Evolutionary conservation across 2,888 invertebrate genomes (phyloP), one percentile per base, ranked within the genome.

Genomic region (Psococerastis gibbosa): DNA sequence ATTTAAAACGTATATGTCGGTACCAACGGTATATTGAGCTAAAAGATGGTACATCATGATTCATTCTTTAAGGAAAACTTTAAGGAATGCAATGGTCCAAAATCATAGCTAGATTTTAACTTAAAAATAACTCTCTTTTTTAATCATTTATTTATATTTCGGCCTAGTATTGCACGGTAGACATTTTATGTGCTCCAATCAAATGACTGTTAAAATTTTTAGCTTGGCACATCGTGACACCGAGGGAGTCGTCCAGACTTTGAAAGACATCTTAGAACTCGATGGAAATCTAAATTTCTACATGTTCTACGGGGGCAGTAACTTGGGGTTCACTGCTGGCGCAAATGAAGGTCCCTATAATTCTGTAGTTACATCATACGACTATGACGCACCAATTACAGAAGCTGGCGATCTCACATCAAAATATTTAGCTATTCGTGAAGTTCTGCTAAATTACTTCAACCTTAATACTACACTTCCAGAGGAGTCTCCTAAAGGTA

Each of bases 271-370:
- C 67, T 55, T 80, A 2, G 59, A 65, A 1, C 16, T 44, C 5
- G 32, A 63, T 44, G 70, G 71, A 5, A 74, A 78, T 42, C 74
- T 91, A 31, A 92, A 87, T 55, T 73, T 91, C 52, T 94, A 91
- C 57, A 85, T 92, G 81, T 89, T 88, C 61, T 78, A 76, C 54
- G 92, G 92, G 11, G 91, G 92, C 42, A 82, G 83, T 1, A 89
- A 84, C 55, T 84, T 78, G 55, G 84, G 75, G 44, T 87, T 78
- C 53, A 75, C 56, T 48, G 54, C 56, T 49, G 60, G 61, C 6
- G 48, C 46, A 20, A 44, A 48, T 23, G 44, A 41, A 33, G 62
- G 59, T 1, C 53, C 52, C 4, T 80, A 70, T 54, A 61, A 63
- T 46, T 72, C 81, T 1, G 77, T 79, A 55, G 68, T 83, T 38